These are phyloP conservation scores for Protophormia terraenovae DNA, from an alignment of 2,888 invertebrate genomes.

Conservation along the genomic window DNA sequence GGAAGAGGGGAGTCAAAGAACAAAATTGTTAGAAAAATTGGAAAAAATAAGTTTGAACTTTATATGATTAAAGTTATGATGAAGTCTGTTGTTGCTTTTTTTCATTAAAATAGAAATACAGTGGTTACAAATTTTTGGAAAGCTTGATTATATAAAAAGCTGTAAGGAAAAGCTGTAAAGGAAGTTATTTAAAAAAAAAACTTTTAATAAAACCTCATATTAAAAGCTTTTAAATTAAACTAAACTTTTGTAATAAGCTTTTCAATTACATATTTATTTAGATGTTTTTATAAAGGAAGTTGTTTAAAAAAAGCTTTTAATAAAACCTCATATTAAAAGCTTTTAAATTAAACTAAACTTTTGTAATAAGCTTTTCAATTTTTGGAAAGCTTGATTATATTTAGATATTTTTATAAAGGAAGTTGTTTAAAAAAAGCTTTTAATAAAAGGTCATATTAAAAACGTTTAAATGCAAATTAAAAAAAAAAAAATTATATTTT, in stretches of 20 bases:
- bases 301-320: neutral
- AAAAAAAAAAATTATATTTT: too few relatives aligned
- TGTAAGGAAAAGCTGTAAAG: neutral
- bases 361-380: neutral
- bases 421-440: too few relatives aligned
- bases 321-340: too few relatives aligned
- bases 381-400: neutral
- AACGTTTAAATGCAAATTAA: too few relatives aligned
- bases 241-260: neutral
- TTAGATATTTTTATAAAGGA: neutral
- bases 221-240: neutral
- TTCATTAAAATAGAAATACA: too few relatives aligned
- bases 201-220: too few relatives aligned
- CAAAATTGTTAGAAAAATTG: neutral
- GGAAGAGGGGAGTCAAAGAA: neutral
- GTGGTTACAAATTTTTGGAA: neutral
- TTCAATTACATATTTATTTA: too few relatives aligned
- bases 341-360: neutral
- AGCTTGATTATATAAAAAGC: neutral
- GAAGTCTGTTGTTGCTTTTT: slow-evolving; percentile 23
- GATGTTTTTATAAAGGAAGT: too few relatives aligned
- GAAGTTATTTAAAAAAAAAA: too few relatives aligned
- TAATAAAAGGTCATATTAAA: too few relatives aligned
- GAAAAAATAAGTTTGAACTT: slow-evolving; percentile 35
- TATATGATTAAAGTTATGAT: slow-evolving; percentile 58